phyloP scores from a whole-genome alignment of 2,113 vertebrate species.

The Antechinus stuartii region DNA sequence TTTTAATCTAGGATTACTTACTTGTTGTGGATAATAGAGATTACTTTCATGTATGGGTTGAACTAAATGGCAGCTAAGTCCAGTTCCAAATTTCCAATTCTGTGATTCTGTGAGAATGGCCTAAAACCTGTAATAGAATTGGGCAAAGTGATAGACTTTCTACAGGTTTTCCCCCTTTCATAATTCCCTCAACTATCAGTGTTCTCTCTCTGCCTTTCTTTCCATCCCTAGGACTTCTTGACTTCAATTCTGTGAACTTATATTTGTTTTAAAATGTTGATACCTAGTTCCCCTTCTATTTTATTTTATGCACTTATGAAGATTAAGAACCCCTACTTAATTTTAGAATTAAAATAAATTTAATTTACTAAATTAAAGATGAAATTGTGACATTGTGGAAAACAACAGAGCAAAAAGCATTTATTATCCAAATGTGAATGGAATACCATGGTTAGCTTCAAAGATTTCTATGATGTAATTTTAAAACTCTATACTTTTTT shows the following conservation, averaged over 20 bases:
- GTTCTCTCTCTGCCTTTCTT: too few relatives aligned
- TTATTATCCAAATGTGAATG: not conserved
- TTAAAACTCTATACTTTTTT: not conserved
- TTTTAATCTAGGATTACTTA: not conserved
- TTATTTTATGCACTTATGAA: not conserved
- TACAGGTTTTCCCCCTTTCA: too few relatives aligned
- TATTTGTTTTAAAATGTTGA: not conserved
- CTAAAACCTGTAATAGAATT: not conserved
- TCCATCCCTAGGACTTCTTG: not conserved
- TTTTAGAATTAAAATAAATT: too few relatives aligned
- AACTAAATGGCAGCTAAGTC: not conserved
- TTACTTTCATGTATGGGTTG: not conserved
- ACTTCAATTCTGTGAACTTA: not conserved
- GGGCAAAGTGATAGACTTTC: not conserved
- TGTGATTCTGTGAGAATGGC: not conserved
- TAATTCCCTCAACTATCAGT: too few relatives aligned
- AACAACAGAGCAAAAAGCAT: not conserved
- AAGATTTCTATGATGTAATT: not conserved
- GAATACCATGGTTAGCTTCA: not conserved
- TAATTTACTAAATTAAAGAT: not conserved
- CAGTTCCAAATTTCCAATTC: not conserved
- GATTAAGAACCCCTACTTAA: not conserved
- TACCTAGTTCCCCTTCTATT: not conserved
- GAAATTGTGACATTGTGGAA: not conserved
- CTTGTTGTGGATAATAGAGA: not conserved